Conservation (phyloP, 2,113 vertebrate species). For the Crotalus tigris region DNA sequence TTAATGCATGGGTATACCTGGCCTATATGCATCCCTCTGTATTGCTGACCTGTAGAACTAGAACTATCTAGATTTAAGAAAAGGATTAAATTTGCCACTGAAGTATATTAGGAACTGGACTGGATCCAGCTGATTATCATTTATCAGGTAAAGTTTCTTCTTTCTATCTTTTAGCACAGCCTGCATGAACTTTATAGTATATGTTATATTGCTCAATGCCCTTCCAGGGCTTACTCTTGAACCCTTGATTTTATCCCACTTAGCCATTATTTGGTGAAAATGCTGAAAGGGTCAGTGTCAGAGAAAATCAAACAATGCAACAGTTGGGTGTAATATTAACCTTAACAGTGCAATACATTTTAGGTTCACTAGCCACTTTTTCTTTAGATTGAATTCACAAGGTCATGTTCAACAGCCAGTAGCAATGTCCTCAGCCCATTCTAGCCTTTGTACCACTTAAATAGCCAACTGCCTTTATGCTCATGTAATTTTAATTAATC, state of each 20-base stretch:
- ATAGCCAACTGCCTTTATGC: neutral
- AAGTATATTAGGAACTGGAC: neutral
- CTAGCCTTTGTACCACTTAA: neutral
- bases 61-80: neutral
- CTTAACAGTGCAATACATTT: neutral
- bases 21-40: neutral
- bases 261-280: neutral
- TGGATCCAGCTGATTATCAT: neutral
- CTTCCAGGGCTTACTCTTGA: neutral
- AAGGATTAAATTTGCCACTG: neutral
- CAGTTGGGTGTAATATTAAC: neutral
- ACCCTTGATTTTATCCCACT: neutral
- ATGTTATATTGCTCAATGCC: neutral
- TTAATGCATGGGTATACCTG: neutral
- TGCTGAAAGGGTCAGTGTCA: neutral
- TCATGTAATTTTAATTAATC: neutral
- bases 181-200: neutral
- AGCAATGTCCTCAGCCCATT: neutral
- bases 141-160: neutral
- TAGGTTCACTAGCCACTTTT: neutral
- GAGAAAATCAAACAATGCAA: neutral
- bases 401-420: neutral
- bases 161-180: neutral
- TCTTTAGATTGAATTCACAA: neutral
- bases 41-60: neutral